Evolutionary conservation across 2,113 vertebrate genomes (phyloP).

Genomic region (Ictidomys tridecemlineatus): DNA sequence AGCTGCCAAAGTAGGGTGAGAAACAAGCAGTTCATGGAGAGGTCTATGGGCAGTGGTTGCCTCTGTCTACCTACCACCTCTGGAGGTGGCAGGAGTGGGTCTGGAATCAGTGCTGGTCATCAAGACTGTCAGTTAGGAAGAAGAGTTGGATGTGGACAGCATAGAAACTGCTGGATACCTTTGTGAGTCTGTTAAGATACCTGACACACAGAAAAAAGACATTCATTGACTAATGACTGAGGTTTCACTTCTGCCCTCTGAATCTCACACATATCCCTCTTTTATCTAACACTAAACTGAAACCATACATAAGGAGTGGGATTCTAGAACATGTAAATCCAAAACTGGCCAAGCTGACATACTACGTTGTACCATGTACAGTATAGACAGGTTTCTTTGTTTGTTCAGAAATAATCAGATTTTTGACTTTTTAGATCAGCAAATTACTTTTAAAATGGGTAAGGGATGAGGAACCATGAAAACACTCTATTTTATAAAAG

Average conservation of each 20-base stretch:
- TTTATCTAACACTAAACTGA: not conserved
- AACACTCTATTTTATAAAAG: not conserved
- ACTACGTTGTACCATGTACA: not conserved
- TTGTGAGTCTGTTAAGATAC: not conserved
- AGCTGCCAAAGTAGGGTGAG: not conserved
- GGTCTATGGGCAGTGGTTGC: not conserved
- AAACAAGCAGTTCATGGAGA: not conserved
- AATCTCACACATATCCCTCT: not conserved
- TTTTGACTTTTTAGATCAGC: not conserved
- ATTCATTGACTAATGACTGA: not conserved
- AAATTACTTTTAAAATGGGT: not conserved
- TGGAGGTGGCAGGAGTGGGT: not conserved
- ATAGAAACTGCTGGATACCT: not conserved
- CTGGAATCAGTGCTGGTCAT: not conserved
- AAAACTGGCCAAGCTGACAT: not conserved
- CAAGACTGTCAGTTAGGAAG: not conserved
- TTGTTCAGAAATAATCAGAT: not conserved
- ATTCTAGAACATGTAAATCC: not conserved
- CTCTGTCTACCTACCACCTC: not conserved
- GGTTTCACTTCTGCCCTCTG: not conserved
- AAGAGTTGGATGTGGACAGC: not conserved
- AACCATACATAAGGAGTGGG: not conserved
- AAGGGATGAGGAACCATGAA: not conserved
- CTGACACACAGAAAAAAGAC: not conserved
- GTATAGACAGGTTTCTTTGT: not conserved